These are phyloP conservation scores for Geotrupes spiniger DNA, from an alignment of 2,888 invertebrate species.

Conservation along the genomic window DNA sequence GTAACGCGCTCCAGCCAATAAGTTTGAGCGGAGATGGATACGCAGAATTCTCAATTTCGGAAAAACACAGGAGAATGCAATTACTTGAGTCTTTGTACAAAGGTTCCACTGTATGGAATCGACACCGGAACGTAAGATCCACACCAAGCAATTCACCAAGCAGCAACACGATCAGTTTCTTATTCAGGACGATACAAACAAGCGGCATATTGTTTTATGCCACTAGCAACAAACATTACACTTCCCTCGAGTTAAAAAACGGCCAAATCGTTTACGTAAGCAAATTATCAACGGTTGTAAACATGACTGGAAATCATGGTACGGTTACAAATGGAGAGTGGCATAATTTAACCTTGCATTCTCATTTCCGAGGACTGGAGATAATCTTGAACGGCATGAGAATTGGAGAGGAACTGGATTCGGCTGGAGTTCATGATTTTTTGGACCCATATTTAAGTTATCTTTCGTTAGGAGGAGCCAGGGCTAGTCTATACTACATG, in stretches of 20 bases:
- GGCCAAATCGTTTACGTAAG: constrained; percentile 80
- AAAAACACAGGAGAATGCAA: constrained; percentile 84
- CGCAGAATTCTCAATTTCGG: constrained; percentile 75
- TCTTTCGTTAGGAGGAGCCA: constrained; percentile 76
- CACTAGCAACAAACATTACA: constrained; percentile 83
- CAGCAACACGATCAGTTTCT: constrained; percentile 59
- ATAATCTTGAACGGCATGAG: constrained; percentile 68
- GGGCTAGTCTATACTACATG: constrained; percentile 58
- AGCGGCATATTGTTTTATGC: constrained; percentile 84
- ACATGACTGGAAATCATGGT: constrained; percentile 72
- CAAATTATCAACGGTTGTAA: constrained; percentile 72
- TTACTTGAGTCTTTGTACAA: constrained; percentile 75
- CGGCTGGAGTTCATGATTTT: constrained; percentile 86
- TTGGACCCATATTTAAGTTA: constrained; percentile 84
- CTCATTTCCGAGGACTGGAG: constrained; percentile 67
- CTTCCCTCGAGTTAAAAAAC: constrained; percentile 72
- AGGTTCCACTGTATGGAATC: constrained; percentile 67
- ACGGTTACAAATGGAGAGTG: constrained; percentile 77
- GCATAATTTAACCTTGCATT: constrained; percentile 81
- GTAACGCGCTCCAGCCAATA: constrained; percentile 72
- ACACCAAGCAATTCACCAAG: constrained; percentile 24
- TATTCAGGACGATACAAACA: constrained; percentile 75
- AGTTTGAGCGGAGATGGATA: constrained; percentile 76
- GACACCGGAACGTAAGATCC: constrained; percentile 30
- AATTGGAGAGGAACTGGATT: constrained; percentile 82